Evolutionary conservation across 2,797 vertebrate genomes (phyloP).

Genomic region (Takifugu ocellatus): DNA sequence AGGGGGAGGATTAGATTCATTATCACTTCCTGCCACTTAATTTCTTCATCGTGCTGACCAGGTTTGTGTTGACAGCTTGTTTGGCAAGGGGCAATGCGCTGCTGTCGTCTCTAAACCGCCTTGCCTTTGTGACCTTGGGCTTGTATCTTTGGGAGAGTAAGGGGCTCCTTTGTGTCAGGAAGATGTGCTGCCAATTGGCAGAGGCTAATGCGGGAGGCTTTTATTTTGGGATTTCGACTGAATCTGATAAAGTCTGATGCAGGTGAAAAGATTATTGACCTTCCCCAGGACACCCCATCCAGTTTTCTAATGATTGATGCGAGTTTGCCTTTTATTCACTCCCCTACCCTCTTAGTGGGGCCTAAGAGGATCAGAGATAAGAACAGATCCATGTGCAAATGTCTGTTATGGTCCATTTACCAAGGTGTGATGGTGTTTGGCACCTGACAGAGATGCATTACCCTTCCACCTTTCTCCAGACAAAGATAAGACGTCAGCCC

Average conservation of each 20-base stretch:
- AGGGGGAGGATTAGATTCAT: slow-evolving; percentile 77
- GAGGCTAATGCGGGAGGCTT: slow-evolving; percentile 91
- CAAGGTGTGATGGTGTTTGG: slow-evolving; percentile 67
- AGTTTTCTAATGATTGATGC: slow-evolving; percentile 98
- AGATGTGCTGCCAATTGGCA: slow-evolving; percentile 85
- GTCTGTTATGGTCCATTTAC: slow-evolving; percentile 79
- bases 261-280: slow-evolving; percentile 99
- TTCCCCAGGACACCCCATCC: slow-evolving; percentile 91
- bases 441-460: slow-evolving; percentile 74
- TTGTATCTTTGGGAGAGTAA: slow-evolving; percentile 83
- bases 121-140: slow-evolving; percentile 90
- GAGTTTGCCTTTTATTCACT: slow-evolving; percentile 82
- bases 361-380: slow-evolving; percentile 75
- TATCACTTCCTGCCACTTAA: slow-evolving; percentile 91
- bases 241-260: slow-evolving; percentile 97
- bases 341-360: slow-evolving; percentile 77
- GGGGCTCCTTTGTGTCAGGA: slow-evolving; percentile 86
- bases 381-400: slow-evolving; percentile 73
- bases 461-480: slow-evolving; percentile 53
- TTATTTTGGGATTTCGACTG: slow-evolving; percentile 88
- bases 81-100: slow-evolving; percentile 84
- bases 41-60: slow-evolving; percentile 91
- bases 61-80: slow-evolving; percentile 98
- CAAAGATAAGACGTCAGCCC: slow-evolving; percentile 73
- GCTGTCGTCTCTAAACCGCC: slow-evolving; percentile 82